phyloP scores from a whole-genome alignment of 2,888 invertebrate species.

The Cremastobaeus sp. region DNA sequence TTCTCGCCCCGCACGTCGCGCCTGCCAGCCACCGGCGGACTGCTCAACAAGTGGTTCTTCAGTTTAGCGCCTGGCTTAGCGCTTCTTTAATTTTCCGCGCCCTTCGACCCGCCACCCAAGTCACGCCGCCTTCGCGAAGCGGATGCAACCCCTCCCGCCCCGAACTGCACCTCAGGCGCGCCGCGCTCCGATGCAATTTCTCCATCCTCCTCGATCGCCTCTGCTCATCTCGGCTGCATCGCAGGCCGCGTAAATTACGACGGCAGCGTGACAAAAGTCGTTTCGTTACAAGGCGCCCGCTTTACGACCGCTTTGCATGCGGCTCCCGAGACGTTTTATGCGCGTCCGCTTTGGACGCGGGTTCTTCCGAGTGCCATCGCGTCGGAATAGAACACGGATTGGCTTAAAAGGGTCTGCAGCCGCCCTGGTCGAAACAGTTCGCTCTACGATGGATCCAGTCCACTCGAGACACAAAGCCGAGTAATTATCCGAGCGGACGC shows the following conservation, averaged over 20 bases:
- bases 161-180: too few species aligned
- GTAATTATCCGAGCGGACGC: slow-evolving; percentile 12
- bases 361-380: too few species aligned
- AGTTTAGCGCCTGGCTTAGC: slow-evolving; percentile 77
- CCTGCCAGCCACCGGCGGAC: slow-evolving; percentile 63
- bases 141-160: not conserved
- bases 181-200: too few species aligned
- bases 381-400: too few species aligned
- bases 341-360: too few species aligned
- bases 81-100: slow-evolving; percentile 76
- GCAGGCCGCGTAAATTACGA: slow-evolving; percentile 26
- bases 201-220: not conserved
- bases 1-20: slow-evolving; percentile 59
- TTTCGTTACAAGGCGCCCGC: slow-evolving; percentile 20
- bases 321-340: slow-evolving; percentile 53
- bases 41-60: slow-evolving; percentile 78
- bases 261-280: slow-evolving; percentile 36
- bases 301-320: slow-evolving; percentile 50
- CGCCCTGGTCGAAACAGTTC: too few species aligned
- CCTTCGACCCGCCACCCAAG: slow-evolving; percentile 43
- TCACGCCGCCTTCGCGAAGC: not conserved
- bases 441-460: too few species aligned
- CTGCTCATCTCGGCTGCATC: too few species aligned
- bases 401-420: too few species aligned
- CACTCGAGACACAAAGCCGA: slow-evolving; percentile 7